Evolutionary conservation across 1,140 invertebrate genomes (phyloP), one percentile per base, ranked within the genome.

Genomic region (Heliothis subflexa): DNA sequence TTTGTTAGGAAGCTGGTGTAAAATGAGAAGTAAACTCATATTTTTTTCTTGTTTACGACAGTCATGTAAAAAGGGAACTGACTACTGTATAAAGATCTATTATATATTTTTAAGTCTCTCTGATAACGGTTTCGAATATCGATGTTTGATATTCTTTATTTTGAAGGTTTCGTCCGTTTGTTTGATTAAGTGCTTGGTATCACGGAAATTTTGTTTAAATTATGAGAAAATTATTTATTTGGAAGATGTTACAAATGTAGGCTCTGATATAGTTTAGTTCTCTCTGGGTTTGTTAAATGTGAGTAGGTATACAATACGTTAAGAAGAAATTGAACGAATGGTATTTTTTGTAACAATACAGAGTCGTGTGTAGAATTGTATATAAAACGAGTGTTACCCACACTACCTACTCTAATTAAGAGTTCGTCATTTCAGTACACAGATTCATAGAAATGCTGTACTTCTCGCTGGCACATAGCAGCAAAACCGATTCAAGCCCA

Each of bases 1-100:
- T 78, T 89, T 89, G 86, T 88, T 86, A 85, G 55, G 78, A 83
- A 73, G 59, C 64, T 62, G 75, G 71, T 76, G 77, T 81, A 81
- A 81, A 70, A 78, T 74, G 61, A 78, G 79, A 66, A 14, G 55
- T 50, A 61, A 50, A 64, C 45, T 62, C 59, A 14, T 61, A 74
- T 64, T 66, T 66, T 55, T 77, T 66, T 77, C 33, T 77, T 64
- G 28, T 66, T 77, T 77, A 71, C 50, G 68, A 71, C 25, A n/a
- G n/a, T n/a, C n/a, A 54, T 71, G 28, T 16, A 33, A 40, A 40
- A 40, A 25, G 21, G 5, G 21, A 50, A 1, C 14, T 28, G 49
- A 21, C 68, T 71, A 54, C 68, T 71, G 68, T 71, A 33, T 71
- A 71, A 71, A 52, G 25, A 71, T 71, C 68, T 71, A 71, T 71